Evolutionary conservation across 1,140 invertebrate genomes (phyloP).

Genomic region (Drosophila rufa): DNA sequence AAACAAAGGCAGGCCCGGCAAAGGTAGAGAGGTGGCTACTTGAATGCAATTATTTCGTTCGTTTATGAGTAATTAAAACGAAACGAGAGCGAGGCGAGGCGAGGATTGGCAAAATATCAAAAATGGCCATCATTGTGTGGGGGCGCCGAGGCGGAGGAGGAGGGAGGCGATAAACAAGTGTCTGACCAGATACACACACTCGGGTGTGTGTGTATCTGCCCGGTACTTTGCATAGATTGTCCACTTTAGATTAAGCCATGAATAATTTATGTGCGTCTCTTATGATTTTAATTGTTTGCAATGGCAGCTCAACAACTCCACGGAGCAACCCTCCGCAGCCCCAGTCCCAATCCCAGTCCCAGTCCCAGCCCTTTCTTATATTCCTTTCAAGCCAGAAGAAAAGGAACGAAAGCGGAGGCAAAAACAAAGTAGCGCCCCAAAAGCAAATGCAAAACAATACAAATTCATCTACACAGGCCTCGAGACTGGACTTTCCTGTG

Average conservation of each 20-base stretch:
- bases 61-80: constrained; percentile 54
- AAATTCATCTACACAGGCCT: constrained; percentile 76
- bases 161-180: constrained; percentile 14
- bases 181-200: constrained; percentile 13
- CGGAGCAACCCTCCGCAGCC: constrained; percentile 16
- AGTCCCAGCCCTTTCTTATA: background rate
- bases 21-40: constrained; percentile 19
- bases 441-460: constrained; percentile 83
- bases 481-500: constrained; percentile 26
- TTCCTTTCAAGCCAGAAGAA: constrained; percentile 43
- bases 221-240: constrained; percentile 83
- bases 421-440: constrained; percentile 81
- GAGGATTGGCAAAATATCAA: constrained; percentile 55
- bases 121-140: constrained; percentile 35
- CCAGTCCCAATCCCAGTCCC: background rate
- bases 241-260: constrained; percentile 85
- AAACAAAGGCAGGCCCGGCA: background rate
- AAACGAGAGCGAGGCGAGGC: constrained; percentile 20
- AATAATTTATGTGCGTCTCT: constrained; percentile 85
- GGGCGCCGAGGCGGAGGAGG: background rate
- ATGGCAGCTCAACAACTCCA: constrained; percentile 82
- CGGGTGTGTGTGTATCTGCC: constrained; percentile 28
- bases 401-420: constrained; percentile 62
- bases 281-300: constrained; percentile 85
- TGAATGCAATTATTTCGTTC: constrained; percentile 47